Percentiles rank a stretch among this genome's conserved stretches.
These are phyloP conservation scores for Caerostris extrusa DNA, from an alignment of 1,140 invertebrate genomes.

Conservation along the genomic window DNA sequence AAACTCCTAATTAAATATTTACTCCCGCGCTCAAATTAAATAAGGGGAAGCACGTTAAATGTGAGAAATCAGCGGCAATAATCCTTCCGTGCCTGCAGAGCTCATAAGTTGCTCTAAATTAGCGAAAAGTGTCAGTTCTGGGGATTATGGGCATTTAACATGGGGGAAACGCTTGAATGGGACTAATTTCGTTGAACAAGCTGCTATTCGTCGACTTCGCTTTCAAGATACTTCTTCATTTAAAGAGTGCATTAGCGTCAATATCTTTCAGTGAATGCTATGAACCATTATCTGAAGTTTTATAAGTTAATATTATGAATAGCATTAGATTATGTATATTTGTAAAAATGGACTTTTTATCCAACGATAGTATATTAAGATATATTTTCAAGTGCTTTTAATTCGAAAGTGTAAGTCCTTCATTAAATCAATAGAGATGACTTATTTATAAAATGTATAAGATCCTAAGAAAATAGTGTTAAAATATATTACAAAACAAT, in stretches of 20 bases:
- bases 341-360: background rate
- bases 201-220: background rate
- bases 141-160: slow-evolving; percentile 24
- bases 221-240: background rate
- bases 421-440: no score
- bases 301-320: background rate
- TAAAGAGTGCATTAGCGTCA: background rate
- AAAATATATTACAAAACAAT: no score
- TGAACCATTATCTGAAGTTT: background rate
- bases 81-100: slow-evolving; percentile 12
- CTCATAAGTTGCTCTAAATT: slow-evolving; percentile 26
- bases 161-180: slow-evolving; percentile 7
- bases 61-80: background rate
- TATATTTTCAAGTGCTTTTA: no score
- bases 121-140: background rate
- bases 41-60: background rate
- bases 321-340: background rate
- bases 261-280: background rate
- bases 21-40: background rate
- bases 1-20: background rate
- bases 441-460: no score
- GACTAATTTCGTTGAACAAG: slow-evolving; percentile 3
- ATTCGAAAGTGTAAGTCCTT: no score
- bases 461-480: no score
- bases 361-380: no score